Evolutionary conservation across 2,797 vertebrate species (phyloP).

Genomic region (Heterohyrax brucei): DNA sequence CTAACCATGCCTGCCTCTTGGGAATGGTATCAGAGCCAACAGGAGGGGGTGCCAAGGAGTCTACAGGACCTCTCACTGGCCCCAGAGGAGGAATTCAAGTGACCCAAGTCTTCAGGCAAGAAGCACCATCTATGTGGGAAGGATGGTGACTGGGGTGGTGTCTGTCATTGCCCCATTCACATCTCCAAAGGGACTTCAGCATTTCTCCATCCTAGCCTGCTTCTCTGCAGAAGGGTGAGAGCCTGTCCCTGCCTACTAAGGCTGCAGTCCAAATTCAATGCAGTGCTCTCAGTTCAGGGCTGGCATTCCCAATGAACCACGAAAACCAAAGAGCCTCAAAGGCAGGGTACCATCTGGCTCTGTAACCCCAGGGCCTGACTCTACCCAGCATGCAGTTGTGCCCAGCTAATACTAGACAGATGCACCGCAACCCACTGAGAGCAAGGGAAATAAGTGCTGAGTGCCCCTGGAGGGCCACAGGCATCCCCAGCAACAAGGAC

Average conservation of each 20-base stretch:
- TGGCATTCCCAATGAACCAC: neutral
- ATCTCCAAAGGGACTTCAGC: neutral
- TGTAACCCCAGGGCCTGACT: neutral
- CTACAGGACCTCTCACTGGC: neutral
- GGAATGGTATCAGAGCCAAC: neutral
- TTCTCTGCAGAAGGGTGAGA: neutral
- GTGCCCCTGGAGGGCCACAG: neutral
- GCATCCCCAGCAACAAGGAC: neutral
- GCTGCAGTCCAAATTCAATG: neutral
- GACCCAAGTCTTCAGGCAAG: neutral
- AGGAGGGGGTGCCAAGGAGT: neutral
- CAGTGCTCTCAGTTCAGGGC: neutral
- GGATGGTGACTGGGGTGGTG: neutral
- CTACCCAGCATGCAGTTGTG: neutral
- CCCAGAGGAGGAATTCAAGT: neutral
- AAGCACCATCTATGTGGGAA: neutral
- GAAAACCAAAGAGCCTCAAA: neutral
- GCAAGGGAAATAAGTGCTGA: neutral
- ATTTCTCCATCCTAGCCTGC: neutral
- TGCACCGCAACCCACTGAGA: neutral
- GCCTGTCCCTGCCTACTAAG: fast-evolving
- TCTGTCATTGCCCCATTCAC: neutral
- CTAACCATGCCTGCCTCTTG: neutral
- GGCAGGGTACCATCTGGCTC: neutral
- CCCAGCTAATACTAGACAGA: neutral